Percentiles rank a stretch among this genome's conserved stretches.
Conservation (phyloP, 1,140 invertebrate species). For the Tachypleus tridentatus region DNA sequence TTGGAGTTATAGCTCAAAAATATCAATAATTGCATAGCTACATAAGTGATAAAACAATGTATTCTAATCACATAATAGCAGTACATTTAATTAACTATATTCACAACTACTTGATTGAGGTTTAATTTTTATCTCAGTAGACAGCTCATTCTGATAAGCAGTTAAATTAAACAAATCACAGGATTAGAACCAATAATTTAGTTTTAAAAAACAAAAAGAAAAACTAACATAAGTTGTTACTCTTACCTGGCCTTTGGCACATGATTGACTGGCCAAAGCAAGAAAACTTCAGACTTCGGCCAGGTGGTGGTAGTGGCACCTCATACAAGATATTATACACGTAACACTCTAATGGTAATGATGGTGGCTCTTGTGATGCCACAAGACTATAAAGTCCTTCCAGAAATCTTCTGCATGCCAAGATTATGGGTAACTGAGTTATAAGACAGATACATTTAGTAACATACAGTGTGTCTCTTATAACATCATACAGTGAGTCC, state of each 20-base stretch:
- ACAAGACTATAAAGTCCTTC: constrained; percentile 68
- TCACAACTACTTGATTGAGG: too few relatives aligned
- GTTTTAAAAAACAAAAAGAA: too few relatives aligned
- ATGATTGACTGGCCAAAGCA: constrained; percentile 34
- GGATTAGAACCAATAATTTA: too few relatives aligned
- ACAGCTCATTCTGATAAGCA: too few relatives aligned
- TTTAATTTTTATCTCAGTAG: too few relatives aligned
- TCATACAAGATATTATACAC: constrained; percentile 92
- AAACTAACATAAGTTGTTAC: not conserved
- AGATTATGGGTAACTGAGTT: constrained; percentile 75
- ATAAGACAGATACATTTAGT: constrained; percentile 89
- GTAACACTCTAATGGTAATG: constrained; percentile 68
- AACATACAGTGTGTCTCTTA: constrained; percentile 84
- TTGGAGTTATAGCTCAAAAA: too few relatives aligned
- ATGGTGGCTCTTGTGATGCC: constrained; percentile 16
- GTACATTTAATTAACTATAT: too few relatives aligned
- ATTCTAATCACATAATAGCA: too few relatives aligned
- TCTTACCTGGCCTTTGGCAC: constrained; percentile 38
- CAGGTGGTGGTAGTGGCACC: constrained; percentile 73
- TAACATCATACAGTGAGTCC: constrained; percentile 69
- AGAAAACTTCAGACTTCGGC: constrained; percentile 71
- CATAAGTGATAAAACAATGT: too few relatives aligned
- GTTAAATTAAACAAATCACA: too few relatives aligned
- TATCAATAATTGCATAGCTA: too few relatives aligned
- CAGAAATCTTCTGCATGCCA: constrained; percentile 66